These are phyloP conservation scores for Anguilla megastoma DNA, from an alignment of 2,797 vertebrate species.

Conservation along the genomic window DNA sequence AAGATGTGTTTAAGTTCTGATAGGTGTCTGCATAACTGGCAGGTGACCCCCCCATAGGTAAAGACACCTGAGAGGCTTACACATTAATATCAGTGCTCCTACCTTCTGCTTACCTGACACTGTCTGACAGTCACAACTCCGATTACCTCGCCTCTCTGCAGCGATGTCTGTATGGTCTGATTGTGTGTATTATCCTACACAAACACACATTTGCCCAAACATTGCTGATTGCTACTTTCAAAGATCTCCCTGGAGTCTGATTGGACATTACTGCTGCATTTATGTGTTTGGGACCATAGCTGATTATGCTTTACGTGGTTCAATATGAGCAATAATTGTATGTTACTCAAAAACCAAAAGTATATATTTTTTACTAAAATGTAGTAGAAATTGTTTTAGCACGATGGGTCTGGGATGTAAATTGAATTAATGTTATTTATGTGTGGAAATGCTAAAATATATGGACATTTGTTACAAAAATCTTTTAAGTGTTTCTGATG, in stretches of 20 bases:
- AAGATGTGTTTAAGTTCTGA: conserved; percentile 72
- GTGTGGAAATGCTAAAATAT: not conserved
- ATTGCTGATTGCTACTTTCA: conserved; percentile 41
- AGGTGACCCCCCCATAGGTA: conserved; percentile 72
- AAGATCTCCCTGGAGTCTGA: conserved; percentile 53
- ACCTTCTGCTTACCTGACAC: conserved; percentile 69
- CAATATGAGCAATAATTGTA: conserved; percentile 37
- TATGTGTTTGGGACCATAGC: conserved; percentile 44
- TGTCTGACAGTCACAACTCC: conserved; percentile 54
- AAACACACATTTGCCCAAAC: conserved; percentile 48
- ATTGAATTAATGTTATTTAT: not conserved
- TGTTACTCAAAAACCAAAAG: conserved; percentile 37
- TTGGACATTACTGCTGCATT: conserved; percentile 30
- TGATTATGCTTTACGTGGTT: conserved; percentile 46
- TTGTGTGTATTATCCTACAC: not conserved
- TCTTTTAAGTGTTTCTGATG: too few species aligned
- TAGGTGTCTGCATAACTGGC: conserved; percentile 75
- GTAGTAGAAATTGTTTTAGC: not conserved
- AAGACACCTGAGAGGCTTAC: conserved; percentile 77
- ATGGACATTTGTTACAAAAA: not conserved
- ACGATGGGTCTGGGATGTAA: not conserved
- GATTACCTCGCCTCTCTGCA: conserved; percentile 47
- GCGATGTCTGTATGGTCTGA: not conserved
- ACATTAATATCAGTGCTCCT: conserved; percentile 72
- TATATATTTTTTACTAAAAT: conserved; percentile 18